These are phyloP conservation scores for Drosophila borealis DNA, from an alignment of 2,888 invertebrate species.

Conservation along the genomic window DNA sequence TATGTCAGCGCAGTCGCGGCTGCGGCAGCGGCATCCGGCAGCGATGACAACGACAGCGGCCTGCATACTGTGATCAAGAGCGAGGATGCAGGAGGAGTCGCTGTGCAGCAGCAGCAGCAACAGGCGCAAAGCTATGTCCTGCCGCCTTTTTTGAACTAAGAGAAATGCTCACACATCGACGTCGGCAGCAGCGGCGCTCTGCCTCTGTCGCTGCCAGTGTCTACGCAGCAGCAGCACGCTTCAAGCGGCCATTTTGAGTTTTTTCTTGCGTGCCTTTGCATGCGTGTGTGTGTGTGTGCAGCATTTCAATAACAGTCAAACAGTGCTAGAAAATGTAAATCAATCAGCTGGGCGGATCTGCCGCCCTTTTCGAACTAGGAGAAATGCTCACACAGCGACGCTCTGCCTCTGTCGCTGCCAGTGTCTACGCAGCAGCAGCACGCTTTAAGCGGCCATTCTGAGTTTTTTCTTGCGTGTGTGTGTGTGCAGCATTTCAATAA, in stretches of 20 bases:
- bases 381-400: slow-evolving; percentile 26
- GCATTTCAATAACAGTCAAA: slow-evolving; percentile 60
- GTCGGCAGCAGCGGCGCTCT: slow-evolving; percentile 65
- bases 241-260: slow-evolving; percentile 73
- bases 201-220: slow-evolving; percentile 25
- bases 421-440: slow-evolving; percentile 17
- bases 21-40: slow-evolving; percentile 44
- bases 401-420: slow-evolving; percentile 35
- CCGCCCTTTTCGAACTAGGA: too few relatives aligned
- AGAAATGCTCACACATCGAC: slow-evolving; percentile 84
- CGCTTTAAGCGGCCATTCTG: slow-evolving; percentile 76
- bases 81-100: slow-evolving; percentile 74
- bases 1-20: slow-evolving; percentile 62
- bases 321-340: slow-evolving; percentile 34
- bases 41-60: slow-evolving; percentile 79
- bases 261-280: not conserved
- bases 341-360: too few relatives aligned
- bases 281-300: slow-evolving; percentile 52
- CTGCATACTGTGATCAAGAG: slow-evolving; percentile 84
- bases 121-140: slow-evolving; percentile 84
- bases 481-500: slow-evolving; percentile 69
- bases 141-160: slow-evolving; percentile 85
- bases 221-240: slow-evolving; percentile 43
- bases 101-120: slow-evolving; percentile 49
- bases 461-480: slow-evolving; percentile 13